Evolutionary conservation across 2,797 vertebrate genomes (phyloP).

Genomic region (Ara ararauna): DNA sequence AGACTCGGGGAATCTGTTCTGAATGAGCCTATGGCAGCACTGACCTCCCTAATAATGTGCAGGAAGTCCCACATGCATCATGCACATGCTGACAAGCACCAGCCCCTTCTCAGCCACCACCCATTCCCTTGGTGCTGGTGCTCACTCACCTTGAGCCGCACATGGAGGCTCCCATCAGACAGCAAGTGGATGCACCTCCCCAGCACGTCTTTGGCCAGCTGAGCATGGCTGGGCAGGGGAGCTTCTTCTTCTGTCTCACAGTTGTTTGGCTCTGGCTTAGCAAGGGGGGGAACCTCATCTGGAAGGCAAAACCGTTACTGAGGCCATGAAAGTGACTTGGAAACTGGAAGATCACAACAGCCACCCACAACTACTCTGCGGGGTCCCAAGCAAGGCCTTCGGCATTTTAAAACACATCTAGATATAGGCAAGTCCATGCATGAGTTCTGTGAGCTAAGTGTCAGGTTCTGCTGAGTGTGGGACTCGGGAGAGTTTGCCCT

Average conservation of each 20-base stretch:
- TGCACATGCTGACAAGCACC: rapidly evolving
- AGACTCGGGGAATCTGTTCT: neutral
- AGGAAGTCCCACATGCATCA: neutral
- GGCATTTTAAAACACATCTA: neutral
- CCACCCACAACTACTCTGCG: neutral
- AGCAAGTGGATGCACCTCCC: constrained; percentile 91
- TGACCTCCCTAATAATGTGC: neutral
- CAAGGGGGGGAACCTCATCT: constrained; percentile 42
- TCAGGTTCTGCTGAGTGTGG: neutral
- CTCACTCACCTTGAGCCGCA: constrained; percentile 87
- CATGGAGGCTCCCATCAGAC: constrained; percentile 81
- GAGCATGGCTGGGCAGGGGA: constrained; percentile 82
- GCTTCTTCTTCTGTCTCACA: constrained; percentile 66
- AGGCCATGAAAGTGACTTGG: neutral
- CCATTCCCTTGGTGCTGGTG: neutral
- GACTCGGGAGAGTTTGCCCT: neutral
- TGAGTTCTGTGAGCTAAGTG: neutral
- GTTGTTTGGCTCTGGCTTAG: constrained; percentile 46
- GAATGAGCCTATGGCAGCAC: neutral
- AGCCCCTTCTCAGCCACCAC: neutral
- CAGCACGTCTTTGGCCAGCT: constrained; percentile 86
- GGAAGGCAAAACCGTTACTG: constrained; percentile 27
- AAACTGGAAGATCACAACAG: neutral
- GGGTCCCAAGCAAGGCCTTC: neutral
- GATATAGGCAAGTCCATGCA: neutral